phyloP scores from a whole-genome alignment of 2,797 vertebrate species.

The Parauchenoglanis punctatus region DNA sequence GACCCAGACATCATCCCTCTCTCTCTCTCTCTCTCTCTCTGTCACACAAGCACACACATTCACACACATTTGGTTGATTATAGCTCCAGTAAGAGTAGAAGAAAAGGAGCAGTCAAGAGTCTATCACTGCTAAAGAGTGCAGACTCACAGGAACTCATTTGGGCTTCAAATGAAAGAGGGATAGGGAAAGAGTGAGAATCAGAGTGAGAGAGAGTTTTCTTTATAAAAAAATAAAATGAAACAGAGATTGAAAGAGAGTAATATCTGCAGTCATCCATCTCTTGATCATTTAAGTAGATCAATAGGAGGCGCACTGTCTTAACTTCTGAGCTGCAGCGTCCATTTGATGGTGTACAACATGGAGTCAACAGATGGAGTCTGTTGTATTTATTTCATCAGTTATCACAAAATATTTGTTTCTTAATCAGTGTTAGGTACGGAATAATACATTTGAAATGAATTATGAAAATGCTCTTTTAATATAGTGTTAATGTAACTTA shows the following conservation, averaged over 20 bases:
- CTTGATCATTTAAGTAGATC: conserved; percentile 18
- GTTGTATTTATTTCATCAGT: no score
- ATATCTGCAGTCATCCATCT: conserved; percentile 9
- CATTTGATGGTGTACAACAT: no score
- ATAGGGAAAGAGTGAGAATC: neutral
- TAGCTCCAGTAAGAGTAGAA: no score
- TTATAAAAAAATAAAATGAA: neutral
- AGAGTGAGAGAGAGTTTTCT: neutral
- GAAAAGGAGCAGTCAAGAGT: neutral
- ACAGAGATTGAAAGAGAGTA: neutral
- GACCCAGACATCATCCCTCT: neutral
- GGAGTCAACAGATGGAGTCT: no score
- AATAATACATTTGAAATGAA: neutral
- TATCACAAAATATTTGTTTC: no score
- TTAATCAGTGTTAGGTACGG: neutral
- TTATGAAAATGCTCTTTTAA: neutral
- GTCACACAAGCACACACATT: neutral
- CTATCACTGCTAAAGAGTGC: neutral
- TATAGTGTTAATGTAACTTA: neutral
- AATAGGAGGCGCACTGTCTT: neutral
- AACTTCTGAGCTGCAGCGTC: neutral
- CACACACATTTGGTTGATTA: neutral
- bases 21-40: neutral
- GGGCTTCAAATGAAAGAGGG: neutral
- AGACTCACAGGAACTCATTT: neutral